Evolutionary conservation across 2,888 invertebrate genomes (phyloP), one percentile per base, ranked within the genome.

Genomic region (Agrilus biguttatus): DNA sequence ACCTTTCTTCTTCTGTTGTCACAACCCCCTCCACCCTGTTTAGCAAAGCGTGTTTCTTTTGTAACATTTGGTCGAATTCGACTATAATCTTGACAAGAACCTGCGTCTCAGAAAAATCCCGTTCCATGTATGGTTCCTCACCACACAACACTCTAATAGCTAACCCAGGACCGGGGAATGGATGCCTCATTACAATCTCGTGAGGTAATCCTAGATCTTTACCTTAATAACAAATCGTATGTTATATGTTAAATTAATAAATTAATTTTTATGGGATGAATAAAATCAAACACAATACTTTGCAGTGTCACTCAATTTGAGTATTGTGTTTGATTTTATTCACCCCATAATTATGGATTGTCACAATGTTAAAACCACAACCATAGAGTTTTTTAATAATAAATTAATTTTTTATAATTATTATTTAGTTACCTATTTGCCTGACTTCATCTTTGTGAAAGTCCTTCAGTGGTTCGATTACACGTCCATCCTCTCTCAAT

Each of bases 161-260:
- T 48, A 98, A 73, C 12, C 98, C 98, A 13, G 98, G 98, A 2
- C 98, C 95, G 14, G 98, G 98, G 71, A 97, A 99, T 37, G 98
- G 98, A 68, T 98, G 98, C 51, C 97, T 75, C 69, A 89, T 82
- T 45, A 98, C 89, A 53, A 98, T 70, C 52, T 84, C 79, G 35
- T 76, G 65, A 8, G 95, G 88, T 49, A 98, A 73, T 1, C 93
- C 93, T 45, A 98, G 73, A 67, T 91, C 91, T 57, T 78, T 70
- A 41, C 21, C 21, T 21, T 6, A 21, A 21, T 5, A 21, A 21
- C 6, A 21, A 21, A 21, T 21, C 4, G 4, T 17, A 17, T 4
- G 17, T 17, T 17, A 4, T 17, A 17, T n/a, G n/a, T n/a, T n/a
- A n/a, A n/a, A n/a, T n/a, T 7, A 21, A 21, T 7, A 21, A 21